Percentiles rank a stretch among this genome's conserved stretches.
phyloP scores from a whole-genome alignment of 2,113 vertebrate genomes.

The Empidonax alnorum region DNA sequence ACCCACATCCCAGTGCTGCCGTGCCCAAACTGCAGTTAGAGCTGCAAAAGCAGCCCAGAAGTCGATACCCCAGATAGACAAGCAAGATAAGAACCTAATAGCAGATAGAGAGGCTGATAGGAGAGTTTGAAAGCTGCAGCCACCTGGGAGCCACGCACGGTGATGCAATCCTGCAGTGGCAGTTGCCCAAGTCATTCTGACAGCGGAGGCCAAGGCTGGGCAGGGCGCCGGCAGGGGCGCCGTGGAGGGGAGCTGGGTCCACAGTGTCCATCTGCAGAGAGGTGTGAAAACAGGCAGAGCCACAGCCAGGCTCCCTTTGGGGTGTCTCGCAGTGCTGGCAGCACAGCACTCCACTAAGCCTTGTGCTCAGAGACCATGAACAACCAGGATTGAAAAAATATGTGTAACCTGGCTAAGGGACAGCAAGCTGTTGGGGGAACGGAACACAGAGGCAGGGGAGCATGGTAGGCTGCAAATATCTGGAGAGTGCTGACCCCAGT shows the following conservation, averaged over 20 bases:
- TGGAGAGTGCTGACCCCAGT: not conserved
- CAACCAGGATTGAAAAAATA: conserved; percentile 41
- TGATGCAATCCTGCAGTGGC: conserved; percentile 48
- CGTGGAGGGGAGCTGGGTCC: not conserved
- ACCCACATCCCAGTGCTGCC: not conserved
- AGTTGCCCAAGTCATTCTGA: conserved; percentile 35
- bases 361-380: conserved; percentile 41
- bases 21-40: not conserved
- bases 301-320: conserved; percentile 30
- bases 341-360: not conserved
- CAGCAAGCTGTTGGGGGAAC: not conserved
- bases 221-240: not conserved
- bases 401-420: conserved; percentile 52
- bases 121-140: conserved; percentile 30
- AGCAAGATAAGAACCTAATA: not conserved
- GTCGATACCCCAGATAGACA: not conserved
- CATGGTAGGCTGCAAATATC: not conserved
- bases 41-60: not conserved
- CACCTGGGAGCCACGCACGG: not conserved
- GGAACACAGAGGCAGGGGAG: not conserved
- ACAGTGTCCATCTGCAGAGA: not conserved
- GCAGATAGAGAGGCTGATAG: not conserved
- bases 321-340: conserved; percentile 5
- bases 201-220: conserved; percentile 3
- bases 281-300: conserved; percentile 46